Evolutionary conservation across 1,140 invertebrate genomes (phyloP).

Genomic region (Bicyclus anynana): DNA sequence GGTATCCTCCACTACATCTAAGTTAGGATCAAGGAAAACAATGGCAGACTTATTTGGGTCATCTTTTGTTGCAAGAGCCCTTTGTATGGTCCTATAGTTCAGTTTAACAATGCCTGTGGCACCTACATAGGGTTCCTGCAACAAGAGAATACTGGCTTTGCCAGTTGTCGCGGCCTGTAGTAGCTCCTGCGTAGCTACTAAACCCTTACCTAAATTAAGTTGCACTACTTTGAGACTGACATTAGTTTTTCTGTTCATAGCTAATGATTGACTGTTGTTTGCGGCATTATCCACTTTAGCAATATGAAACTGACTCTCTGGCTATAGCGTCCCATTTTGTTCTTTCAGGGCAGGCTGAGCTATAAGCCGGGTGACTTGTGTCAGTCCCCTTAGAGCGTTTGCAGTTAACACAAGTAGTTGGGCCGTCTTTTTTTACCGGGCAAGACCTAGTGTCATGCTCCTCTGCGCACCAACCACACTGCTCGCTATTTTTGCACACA

Average conservation of each 20-base stretch:
- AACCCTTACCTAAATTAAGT: constrained; percentile 8
- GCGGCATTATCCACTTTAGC: background rate
- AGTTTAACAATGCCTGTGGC: background rate
- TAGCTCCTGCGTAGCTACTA: constrained; percentile 4
- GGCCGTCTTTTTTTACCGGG: background rate
- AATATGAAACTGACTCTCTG: background rate
- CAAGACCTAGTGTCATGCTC: background rate
- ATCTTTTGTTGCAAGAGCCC: background rate
- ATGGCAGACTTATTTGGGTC: constrained; percentile 9
- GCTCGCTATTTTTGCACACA: background rate
- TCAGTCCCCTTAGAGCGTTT: too few relatives aligned
- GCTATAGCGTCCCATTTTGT: constrained; percentile 3
- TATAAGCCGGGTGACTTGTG: background rate
- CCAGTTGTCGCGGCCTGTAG: background rate
- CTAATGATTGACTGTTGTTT: too few relatives aligned
- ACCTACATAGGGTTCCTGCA: background rate
- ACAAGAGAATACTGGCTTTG: background rate
- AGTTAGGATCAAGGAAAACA: background rate
- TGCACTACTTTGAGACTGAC: constrained; percentile 2
- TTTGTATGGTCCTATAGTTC: background rate
- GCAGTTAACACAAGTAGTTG: background rate
- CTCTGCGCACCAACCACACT: constrained; percentile 1
- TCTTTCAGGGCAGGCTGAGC: background rate
- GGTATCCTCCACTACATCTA: background rate
- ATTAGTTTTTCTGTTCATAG: too few relatives aligned